phyloP scores from a whole-genome alignment of 2,797 vertebrate species.

The Sebastes variabilis region DNA sequence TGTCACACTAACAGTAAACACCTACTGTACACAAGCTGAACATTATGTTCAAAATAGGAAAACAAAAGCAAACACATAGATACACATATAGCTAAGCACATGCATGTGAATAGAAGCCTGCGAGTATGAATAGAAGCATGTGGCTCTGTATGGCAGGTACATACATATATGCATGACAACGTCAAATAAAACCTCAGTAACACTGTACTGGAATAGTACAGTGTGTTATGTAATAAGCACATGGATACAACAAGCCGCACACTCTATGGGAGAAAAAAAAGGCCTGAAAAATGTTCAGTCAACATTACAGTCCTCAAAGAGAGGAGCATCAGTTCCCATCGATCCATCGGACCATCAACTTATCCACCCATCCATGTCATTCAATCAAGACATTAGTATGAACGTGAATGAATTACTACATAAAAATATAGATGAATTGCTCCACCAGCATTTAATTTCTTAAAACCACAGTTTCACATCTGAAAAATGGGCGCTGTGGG shows the following conservation, averaged over 20 bases:
- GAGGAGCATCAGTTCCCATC: background rate
- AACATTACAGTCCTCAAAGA: background rate
- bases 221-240: constrained; percentile 12
- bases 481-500: background rate
- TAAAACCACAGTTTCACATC: background rate
- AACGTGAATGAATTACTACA: background rate
- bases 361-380: background rate
- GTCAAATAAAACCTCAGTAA: background rate
- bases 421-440: background rate
- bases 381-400: background rate
- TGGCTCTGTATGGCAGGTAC: background rate
- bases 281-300: background rate
- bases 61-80: background rate
- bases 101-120: background rate
- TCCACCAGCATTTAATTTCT: background rate
- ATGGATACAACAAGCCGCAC: background rate
- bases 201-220: background rate
- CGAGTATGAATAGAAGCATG: background rate
- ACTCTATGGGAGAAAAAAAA: background rate
- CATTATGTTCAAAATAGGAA: background rate
- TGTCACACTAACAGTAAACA: constrained; percentile 18
- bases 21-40: constrained; percentile 9
- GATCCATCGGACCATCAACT: background rate
- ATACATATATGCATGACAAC: background rate
- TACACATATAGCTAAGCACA: background rate